Base-by-base conservation (phyloP, 2,888 invertebrate species). In the Furcula furcula region DNA sequence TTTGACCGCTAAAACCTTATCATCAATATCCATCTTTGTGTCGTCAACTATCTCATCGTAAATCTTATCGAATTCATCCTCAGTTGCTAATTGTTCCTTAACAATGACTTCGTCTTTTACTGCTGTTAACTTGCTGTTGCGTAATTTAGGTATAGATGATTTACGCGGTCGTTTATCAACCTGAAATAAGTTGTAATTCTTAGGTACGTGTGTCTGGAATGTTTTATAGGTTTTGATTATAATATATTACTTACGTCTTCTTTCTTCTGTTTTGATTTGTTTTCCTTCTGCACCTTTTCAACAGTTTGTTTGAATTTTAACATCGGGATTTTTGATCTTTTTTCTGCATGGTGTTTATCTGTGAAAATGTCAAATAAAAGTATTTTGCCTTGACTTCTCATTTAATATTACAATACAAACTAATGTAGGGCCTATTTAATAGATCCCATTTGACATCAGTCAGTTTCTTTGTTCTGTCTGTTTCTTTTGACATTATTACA, bases 21-120 rank as follows among this genome's bases (percentile, higher is more conserved):
- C 59, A 19, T 72, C 61, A 2, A 65, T 34, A 7, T 29, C 47
- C 42, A 13, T 46, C 36, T 9, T 54, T 40, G 34, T 49, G 2
- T 31, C 31, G 7, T 71, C 66, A 1, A 73, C 59, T 2, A 80
- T 69, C 64, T 84, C 77, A 35, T 79, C 77, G 32, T 78, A 87
- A 16, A 87, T 54, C 59, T 78, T 83, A 3, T 87, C 85, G 27
- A 87, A 87, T 48, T 83, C 85, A 1, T 85, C 84, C 3, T 81
- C 80, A 0, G 68, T 31, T 39, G 27, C 32, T 5, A 29, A 22
- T 31, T 40, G 29, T 33, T n/a, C n/a, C n/a, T n/a, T n/a, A n/a
- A n/a, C n/a, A n/a, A n/a, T 1, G 5, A 26, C 4, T 31, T 33
- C 4, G 51, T 49, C 34, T 27, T 64, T 46, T 9, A 43, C 14